phyloP scores from a whole-genome alignment of 2,888 invertebrate species.

The Caprella mutica region DNA sequence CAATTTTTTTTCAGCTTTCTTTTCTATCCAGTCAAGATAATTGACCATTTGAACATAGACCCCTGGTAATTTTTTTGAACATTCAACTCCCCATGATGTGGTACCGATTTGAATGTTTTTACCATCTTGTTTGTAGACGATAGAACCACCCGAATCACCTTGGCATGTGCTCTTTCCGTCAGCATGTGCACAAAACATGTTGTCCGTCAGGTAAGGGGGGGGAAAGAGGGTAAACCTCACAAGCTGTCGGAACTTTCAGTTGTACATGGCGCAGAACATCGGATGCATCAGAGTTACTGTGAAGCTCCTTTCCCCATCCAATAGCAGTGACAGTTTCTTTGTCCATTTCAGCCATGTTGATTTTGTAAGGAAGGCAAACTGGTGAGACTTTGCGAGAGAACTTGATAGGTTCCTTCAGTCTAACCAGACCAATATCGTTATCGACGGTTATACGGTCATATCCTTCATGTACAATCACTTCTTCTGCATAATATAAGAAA shows the following conservation, averaged over 20 bases:
- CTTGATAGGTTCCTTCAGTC: background rate
- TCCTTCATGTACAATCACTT: too few relatives aligned
- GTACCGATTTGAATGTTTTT: conserved; percentile 10
- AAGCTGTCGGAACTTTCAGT: background rate
- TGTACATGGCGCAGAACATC: conserved; percentile 14
- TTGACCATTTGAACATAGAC: conserved; percentile 18
- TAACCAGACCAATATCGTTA: conserved; percentile 17
- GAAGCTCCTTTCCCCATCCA: conserved; percentile 17
- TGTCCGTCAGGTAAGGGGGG: conserved; percentile 10
- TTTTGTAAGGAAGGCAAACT: conserved; percentile 15
- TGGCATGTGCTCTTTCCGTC: conserved; percentile 17
- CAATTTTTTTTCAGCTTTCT: conserved; percentile 6
- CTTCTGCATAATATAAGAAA: too few relatives aligned
- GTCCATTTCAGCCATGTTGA: background rate
- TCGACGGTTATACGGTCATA: too few relatives aligned
- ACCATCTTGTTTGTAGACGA: conserved; percentile 11
- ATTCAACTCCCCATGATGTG: conserved; percentile 18
- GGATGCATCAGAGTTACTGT: too few relatives aligned
- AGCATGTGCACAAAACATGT: conserved; percentile 18
- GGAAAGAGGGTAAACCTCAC: background rate
- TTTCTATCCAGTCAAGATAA: conserved; percentile 18
- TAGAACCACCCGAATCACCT: conserved; percentile 31
- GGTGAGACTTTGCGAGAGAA: conserved; percentile 10
- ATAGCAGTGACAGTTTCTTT: conserved; percentile 8
- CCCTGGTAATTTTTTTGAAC: conserved; percentile 15